Evolutionary conservation across 1,140 invertebrate genomes (phyloP).

Genomic region (Armadillidium nasatum): DNA sequence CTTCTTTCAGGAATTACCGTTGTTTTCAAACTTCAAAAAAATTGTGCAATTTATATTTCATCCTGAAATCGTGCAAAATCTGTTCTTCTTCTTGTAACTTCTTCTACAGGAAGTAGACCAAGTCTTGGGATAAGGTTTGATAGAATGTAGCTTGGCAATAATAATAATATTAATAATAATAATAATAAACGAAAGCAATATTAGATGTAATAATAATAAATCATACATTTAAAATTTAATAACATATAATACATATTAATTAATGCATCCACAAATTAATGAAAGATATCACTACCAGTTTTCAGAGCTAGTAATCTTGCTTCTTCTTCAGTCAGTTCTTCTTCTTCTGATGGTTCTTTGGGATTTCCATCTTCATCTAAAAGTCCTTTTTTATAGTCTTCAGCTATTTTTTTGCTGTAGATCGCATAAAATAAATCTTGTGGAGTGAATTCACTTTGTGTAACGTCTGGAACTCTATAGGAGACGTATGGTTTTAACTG

Average conservation of each 20-base stretch:
- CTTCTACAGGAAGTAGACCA: too few relatives aligned
- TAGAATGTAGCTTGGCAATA: too few relatives aligned
- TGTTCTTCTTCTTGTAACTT: too few relatives aligned
- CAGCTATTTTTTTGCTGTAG: constrained; percentile 72
- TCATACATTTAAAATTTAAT: too few relatives aligned
- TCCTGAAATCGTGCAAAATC: too few relatives aligned
- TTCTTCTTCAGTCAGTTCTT: constrained; percentile 65
- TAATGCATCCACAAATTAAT: background rate
- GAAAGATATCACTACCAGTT: constrained; percentile 31
- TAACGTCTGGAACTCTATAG: constrained; percentile 68
- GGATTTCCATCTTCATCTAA: constrained; percentile 64
- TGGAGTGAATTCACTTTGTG: constrained; percentile 73
- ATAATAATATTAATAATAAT: too few relatives aligned
- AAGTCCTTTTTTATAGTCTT: constrained; percentile 69
- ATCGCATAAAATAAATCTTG: constrained; percentile 76
- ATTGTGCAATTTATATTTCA: too few relatives aligned
- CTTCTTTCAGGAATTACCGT: too few relatives aligned
- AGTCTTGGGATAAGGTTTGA: too few relatives aligned
- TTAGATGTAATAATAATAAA: too few relatives aligned
- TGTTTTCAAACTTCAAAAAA: too few relatives aligned
- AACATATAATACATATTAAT: constrained; percentile 15
- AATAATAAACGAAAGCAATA: too few relatives aligned
- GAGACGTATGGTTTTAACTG: constrained; percentile 89
- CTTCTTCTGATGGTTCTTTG: constrained; percentile 64
- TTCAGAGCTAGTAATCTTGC: constrained; percentile 51